Conservation (phyloP, 2,888 invertebrate species). For the Drosophila borealis region DNA sequence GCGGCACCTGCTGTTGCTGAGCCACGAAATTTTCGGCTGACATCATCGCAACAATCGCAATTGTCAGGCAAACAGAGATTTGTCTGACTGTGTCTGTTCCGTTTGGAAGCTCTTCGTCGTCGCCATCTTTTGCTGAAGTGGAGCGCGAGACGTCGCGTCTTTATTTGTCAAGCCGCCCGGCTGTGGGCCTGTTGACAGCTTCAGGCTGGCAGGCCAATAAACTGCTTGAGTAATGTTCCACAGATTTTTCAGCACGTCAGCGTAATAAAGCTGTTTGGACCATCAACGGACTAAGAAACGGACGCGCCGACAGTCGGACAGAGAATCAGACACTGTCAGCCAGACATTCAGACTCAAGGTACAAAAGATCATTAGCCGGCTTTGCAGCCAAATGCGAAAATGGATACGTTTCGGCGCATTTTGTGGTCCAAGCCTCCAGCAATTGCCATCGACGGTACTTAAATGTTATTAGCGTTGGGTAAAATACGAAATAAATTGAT, state of each 20-base stretch:
- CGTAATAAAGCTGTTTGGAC: slow-evolving; percentile 72
- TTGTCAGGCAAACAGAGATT: slow-evolving; percentile 51
- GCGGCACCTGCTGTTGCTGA: slow-evolving; percentile 19
- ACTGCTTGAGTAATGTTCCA: slow-evolving; percentile 72
- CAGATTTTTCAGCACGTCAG: slow-evolving; percentile 72
- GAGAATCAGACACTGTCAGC: slow-evolving; percentile 7
- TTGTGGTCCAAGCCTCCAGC: slow-evolving; percentile 1
- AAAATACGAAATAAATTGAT: slow-evolving; percentile 6
- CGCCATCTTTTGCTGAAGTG: slow-evolving; percentile 41
- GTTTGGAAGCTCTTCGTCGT: slow-evolving; percentile 1
- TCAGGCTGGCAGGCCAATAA: slow-evolving; percentile 65
- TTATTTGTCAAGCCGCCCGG: slow-evolving; percentile 57
- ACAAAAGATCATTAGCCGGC: slow-evolving; percentile 61
- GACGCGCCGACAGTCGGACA: slow-evolving; percentile 1
- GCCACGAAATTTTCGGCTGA: slow-evolving; percentile 41
- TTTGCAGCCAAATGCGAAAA: slow-evolving; percentile 38
- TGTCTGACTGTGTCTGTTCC: slow-evolving; percentile 22
- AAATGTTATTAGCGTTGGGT: slow-evolving; percentile 26
- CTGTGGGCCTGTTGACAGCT: slow-evolving; percentile 57
- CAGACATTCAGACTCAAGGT: slow-evolving; percentile 25
- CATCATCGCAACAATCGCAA: slow-evolving; percentile 43
- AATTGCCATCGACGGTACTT: slow-evolving; percentile 5
- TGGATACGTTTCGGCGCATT: slow-evolving; percentile 20
- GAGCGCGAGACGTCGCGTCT: slow-evolving; percentile 19
- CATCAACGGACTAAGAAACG: slow-evolving; percentile 22